Evolutionary conservation across 2,797 vertebrate species (phyloP).

Genomic region (Labeo calbasu): DNA sequence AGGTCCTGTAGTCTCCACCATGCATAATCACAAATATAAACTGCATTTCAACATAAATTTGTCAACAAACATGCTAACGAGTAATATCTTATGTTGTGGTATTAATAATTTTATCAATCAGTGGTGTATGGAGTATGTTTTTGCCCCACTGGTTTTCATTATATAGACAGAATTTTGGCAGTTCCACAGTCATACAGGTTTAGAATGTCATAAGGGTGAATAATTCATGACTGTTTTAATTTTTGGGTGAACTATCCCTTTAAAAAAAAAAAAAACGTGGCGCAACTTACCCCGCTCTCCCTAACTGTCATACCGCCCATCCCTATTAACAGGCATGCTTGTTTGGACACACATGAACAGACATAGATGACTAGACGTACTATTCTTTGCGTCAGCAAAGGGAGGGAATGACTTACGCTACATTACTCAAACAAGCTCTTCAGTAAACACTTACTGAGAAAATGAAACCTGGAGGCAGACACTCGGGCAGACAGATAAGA

Average conservation of each 20-base stretch:
- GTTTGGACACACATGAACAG: conserved; percentile 10
- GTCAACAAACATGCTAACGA: background rate
- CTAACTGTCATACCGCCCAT: background rate
- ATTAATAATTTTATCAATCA: too few relatives aligned
- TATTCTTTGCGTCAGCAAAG: background rate
- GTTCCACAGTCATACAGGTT: background rate
- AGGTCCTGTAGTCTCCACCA: conserved; percentile 2
- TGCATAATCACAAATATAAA: conserved; percentile 14
- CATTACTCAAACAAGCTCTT: conserved; percentile 11
- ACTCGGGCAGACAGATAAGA: conserved; percentile 44
- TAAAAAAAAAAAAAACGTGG: conserved; percentile 4
- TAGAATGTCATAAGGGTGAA: background rate
- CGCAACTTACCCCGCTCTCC: background rate
- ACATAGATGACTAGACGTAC: background rate
- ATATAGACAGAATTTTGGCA: background rate
- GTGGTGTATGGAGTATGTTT: background rate
- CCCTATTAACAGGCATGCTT: background rate
- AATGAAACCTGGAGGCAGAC: conserved; percentile 11
- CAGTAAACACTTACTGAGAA: conserved; percentile 11
- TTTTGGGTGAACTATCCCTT: background rate
- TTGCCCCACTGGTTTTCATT: background rate
- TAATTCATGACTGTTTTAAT: background rate
- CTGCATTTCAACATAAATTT: background rate
- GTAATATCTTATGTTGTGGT: too few relatives aligned
- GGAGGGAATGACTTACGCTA: background rate